Base-by-base conservation (phyloP, 2,888 invertebrate species). In the Neocrepidodera transversa region DNA sequence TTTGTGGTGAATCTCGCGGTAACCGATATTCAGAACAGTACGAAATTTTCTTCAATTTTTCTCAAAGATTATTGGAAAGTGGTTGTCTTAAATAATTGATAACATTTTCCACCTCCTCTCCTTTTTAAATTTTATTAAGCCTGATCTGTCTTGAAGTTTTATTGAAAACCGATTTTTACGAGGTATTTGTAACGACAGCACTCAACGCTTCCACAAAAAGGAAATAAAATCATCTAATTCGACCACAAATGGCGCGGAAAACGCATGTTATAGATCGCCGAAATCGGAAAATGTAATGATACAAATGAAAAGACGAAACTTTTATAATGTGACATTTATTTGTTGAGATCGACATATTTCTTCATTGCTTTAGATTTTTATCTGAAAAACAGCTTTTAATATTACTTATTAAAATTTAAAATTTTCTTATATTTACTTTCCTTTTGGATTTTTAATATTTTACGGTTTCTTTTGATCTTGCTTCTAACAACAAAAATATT, bases 271-370 rank as follows among this genome's bases (percentile, higher is more conserved):
- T 13, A 14, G 13, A 11, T 13, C 35, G 7, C 30, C 13, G 10
- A 35, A 35, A 11, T 13, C 13, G 11, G 35, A 13, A 35, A 35
- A 35, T 35, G 13, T 35, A 35, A 35, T 35, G 13, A 35, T 35
- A 35, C 13, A 35, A 35, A 35, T 35, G 35, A 35, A 35, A 35
- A 13, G 35, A 35, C 14, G 35, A 10, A 35, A 35, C 13, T 35
- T 35, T 35, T 35, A 13, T 35, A 35, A 35, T 8, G 35, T 35
- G 35, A 35, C 35, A 35, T 35, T 35, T 35, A 35, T 35, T 35
- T 11, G 35, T 28, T 2, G 13, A 13, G 13, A 13, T 35, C 2
- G n/a, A 14, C 13, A 13, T 35, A 11, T 35, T 35, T 28, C 6
- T 23, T 23, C 6, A 8, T 14, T 35, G 8, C 3, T 35, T 2